These are phyloP conservation scores for human (Homo sapiens) DNA, from an alignment of 2,113 vertebrate species.

Conservation along the genomic window GRCh38 chr17:62215501-62216000, in stretches of 20 bases:
- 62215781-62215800: background rate
- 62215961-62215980: background rate
- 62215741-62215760: background rate
- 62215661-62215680: slow-evolving; percentile 76
- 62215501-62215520: slow-evolving; percentile 69
- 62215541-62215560: slow-evolving; percentile 68
- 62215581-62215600: slow-evolving; percentile 74
- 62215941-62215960: background rate
- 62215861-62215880: background rate
- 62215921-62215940: background rate
- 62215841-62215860: background rate
- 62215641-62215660: slow-evolving; percentile 57
- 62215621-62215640: slow-evolving; percentile 66
- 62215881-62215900: no score
- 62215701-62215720: slow-evolving; percentile 72
- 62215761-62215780: background rate
- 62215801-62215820: background rate
- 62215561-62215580: slow-evolving; percentile 74
- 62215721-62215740: slow-evolving; percentile 74
- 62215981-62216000: background rate
- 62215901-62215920: background rate
- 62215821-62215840: background rate
- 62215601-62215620: slow-evolving; percentile 65
- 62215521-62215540: slow-evolving; percentile 71
- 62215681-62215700: slow-evolving; percentile 68